Base-by-base conservation (phyloP, 1,140 invertebrate genomes). In the Monomorium pharaonis region DNA sequence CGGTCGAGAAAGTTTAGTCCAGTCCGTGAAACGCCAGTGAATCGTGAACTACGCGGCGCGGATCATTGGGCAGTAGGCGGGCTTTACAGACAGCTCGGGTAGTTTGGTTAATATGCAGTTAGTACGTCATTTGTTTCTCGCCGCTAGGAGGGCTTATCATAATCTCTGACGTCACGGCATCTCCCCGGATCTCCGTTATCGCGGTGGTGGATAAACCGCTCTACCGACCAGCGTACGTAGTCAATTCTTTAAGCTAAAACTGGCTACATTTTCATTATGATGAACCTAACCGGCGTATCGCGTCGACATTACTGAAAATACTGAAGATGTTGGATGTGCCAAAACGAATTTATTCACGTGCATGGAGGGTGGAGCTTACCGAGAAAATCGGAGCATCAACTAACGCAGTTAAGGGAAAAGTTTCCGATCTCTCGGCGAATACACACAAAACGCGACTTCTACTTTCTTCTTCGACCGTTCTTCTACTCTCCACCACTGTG, bases 111-210 rank as follows among this genome's bases (percentile, higher is more conserved):
- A 89, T 89, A 90, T 89, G 90, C 90, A 91, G 88, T 91, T 90
- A 91, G 88, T 91, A 91, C 83, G 90, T 91, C 90, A 88, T 91
- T 91, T 90, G 88, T 91, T 91, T 91, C 90, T 91, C 88, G 54
- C 90, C 84, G 63, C 62, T 63, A 54, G 67, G 75, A 72, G 83
- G 78, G 90, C 78, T 91, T 91, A 91, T 91, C 90, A 80, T 89
- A 91, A 91, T 91, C 88, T 91, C 85, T 88, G 84, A 85, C 80
- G 77, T 89, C 78, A 84, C 63, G 81, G 47, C 70, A 51, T 27
- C 49, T 65, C 30, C n/a, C 65, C 65, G 65, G 63, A 88, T 87
- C 77, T 65, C 88, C 42, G 87, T 86, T 89, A 77, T 83, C 78
- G 67, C 44, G 24, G 27, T 21, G 18, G 33, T 24, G 37, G 65